These are phyloP conservation scores for Calypte anna DNA, from an alignment of 2,113 vertebrate genomes.

Conservation along the genomic window DNA sequence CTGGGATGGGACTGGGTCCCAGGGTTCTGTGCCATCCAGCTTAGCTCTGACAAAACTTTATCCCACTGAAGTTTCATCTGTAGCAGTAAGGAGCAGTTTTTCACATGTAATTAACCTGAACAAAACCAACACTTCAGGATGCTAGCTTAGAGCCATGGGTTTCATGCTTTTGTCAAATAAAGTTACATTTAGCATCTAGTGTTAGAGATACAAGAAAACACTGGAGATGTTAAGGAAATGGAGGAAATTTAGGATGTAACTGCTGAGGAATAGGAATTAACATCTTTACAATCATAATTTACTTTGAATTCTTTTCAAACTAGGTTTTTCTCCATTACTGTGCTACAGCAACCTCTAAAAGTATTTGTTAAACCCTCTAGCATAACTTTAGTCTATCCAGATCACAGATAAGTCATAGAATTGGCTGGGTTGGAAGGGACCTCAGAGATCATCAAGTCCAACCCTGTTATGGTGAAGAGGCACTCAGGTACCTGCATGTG, in stretches of 20 bases:
- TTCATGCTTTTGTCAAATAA: constrained; percentile 29
- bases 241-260: neutral
- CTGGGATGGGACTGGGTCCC: neutral
- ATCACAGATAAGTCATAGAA: neutral
- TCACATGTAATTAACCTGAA: neutral
- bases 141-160: neutral
- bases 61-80: neutral
- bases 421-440: too few relatives aligned
- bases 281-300: neutral
- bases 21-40: neutral
- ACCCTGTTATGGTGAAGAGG: neutral
- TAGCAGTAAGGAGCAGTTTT: neutral
- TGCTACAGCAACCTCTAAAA: neutral
- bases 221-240: neutral
- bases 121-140: neutral
- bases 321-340: neutral
- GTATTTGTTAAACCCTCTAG: neutral
- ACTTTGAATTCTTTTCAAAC: neutral
- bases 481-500: accelerated
- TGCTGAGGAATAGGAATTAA: neutral
- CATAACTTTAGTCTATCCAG: neutral
- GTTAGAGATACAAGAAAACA: neutral
- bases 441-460: too few relatives aligned
- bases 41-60: neutral
- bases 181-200: constrained; percentile 1